Conservation (phyloP, 1,140 invertebrate genomes). For the Brachionus angularis region DNA sequence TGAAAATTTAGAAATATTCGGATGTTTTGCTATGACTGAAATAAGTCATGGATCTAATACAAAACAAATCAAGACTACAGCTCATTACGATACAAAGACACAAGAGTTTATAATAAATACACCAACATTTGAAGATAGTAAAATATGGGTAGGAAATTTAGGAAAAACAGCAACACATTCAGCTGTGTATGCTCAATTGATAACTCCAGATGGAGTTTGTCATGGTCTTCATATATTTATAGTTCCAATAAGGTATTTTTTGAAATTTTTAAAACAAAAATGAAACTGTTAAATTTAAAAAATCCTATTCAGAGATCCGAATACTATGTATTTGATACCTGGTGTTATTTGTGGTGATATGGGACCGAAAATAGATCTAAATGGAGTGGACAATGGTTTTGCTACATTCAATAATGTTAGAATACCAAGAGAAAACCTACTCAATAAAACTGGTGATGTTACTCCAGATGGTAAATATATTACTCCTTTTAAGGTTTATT, state of each 20-base stretch:
- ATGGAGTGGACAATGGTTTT: constrained; percentile 45
- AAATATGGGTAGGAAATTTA: constrained; percentile 76
- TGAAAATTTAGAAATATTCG: constrained; percentile 65
- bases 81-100: constrained; percentile 73
- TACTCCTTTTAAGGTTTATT: constrained; percentile 62
- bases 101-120: constrained; percentile 80
- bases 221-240: constrained; percentile 82
- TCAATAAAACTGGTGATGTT: constrained; percentile 82
- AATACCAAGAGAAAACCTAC: constrained; percentile 72
- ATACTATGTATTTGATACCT: constrained; percentile 69
- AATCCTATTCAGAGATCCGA: constrained; percentile 63
- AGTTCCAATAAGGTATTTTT: constrained; percentile 64
- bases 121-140: constrained; percentile 85
- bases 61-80: constrained; percentile 80
- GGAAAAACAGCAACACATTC: constrained; percentile 78
- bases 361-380: constrained; percentile 69
- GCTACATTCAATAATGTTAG: constrained; percentile 78
- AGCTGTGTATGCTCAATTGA: constrained; percentile 80
- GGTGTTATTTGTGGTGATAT: constrained; percentile 77
- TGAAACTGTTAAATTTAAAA: neutral
- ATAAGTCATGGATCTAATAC: constrained; percentile 88
- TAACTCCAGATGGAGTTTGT: constrained; percentile 71
- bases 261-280: too few relatives aligned
- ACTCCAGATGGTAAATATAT: constrained; percentile 76
- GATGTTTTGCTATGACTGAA: constrained; percentile 85